These are phyloP conservation scores for Emydura subglobosa DNA, from an alignment of 2,113 vertebrate genomes.

Conservation along the genomic window DNA sequence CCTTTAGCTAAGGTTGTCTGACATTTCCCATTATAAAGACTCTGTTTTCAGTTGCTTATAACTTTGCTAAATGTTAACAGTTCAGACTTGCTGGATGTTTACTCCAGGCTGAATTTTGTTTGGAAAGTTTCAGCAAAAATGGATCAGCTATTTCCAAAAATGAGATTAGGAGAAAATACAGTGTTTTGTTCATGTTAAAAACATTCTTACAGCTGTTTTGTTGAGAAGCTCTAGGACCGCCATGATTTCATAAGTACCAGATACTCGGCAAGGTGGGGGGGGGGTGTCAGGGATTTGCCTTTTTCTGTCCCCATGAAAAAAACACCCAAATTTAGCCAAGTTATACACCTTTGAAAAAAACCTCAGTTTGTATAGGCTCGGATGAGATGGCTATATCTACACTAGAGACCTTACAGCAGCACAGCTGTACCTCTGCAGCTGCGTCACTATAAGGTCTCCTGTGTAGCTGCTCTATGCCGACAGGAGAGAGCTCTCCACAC, in stretches of 20 bases:
- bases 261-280: background rate
- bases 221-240: background rate
- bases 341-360: background rate
- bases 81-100: accelerated
- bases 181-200: background rate
- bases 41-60: background rate
- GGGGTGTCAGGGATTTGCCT: background rate
- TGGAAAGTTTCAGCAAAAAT: background rate
- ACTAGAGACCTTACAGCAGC: no score
- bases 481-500: no score
- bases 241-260: background rate
- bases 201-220: background rate
- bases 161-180: background rate
- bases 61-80: background rate
- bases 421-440: no score
- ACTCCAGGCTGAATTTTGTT: background rate
- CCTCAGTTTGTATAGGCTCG: background rate
- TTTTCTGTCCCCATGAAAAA: background rate
- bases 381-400: background rate
- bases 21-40: background rate
- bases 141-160: background rate
- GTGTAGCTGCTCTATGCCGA: no score
- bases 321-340: background rate
- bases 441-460: no score
- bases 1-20: background rate